A percentile compares a stretch with the other conserved stretches of the same genome.
Evolutionary conservation across 1,140 invertebrate genomes (phyloP).

Genomic region (Drosophila baimaii): DNA sequence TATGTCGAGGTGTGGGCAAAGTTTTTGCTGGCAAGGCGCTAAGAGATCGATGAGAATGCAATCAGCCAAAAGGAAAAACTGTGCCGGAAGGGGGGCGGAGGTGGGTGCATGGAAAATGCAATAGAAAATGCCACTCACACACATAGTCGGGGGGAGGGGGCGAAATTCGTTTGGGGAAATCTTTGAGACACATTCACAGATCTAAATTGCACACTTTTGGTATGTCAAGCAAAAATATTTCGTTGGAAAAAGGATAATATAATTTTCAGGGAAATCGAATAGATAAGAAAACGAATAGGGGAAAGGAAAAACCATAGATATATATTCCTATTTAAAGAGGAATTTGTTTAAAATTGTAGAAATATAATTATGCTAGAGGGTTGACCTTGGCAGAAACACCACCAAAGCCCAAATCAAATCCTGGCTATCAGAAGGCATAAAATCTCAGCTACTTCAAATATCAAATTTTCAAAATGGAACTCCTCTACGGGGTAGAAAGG

Average conservation of each 20-base stretch:
- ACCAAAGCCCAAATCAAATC: not conserved
- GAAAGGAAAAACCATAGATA: too few relatives aligned
- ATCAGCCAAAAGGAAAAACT: constrained; percentile 12
- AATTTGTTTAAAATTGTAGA: too few relatives aligned
- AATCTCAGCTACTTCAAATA: constrained; percentile 7
- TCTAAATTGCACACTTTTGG: not conserved
- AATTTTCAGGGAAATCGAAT: not conserved
- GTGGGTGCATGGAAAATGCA: constrained; percentile 5
- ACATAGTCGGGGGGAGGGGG: not conserved
- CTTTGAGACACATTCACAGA: not conserved
- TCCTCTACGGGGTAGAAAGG: too few relatives aligned
- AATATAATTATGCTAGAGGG: too few relatives aligned
- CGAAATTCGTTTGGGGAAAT: constrained; percentile 1
- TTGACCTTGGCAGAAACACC: too few relatives aligned
- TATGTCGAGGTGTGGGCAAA: constrained; percentile 53
- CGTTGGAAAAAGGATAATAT: not conserved
- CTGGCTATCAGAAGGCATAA: not conserved
- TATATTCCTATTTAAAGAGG: too few relatives aligned
- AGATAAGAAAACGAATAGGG: too few relatives aligned
- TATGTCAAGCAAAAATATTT: not conserved
- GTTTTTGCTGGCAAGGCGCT: constrained; percentile 40
- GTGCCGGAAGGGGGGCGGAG: not conserved
- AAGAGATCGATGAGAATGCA: constrained; percentile 51
- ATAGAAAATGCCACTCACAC: not conserved
- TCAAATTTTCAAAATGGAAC: constrained; percentile 4